These are phyloP conservation scores for Brachystomella parvula DNA, from an alignment of 1,140 invertebrate species.

Conservation along the genomic window DNA sequence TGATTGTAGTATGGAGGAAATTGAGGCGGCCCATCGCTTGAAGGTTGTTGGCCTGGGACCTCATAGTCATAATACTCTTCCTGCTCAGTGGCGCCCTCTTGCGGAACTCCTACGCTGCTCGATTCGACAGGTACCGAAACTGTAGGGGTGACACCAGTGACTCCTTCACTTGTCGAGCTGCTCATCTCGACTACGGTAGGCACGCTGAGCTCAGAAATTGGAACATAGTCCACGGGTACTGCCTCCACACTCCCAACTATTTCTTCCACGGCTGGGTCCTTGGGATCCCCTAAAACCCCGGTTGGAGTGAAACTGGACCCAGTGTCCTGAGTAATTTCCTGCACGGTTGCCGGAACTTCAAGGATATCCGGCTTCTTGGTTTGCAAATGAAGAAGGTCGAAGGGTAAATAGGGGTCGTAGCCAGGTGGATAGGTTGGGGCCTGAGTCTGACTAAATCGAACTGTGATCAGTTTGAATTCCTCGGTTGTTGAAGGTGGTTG, in stretches of 20 bases:
- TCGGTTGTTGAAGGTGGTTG: slow-evolving; percentile 16
- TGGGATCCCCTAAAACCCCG: background rate
- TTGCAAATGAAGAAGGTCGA: slow-evolving; percentile 33
- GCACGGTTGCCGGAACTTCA: background rate
- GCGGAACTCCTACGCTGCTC: background rate
- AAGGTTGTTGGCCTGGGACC: background rate
- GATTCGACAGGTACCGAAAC: background rate
- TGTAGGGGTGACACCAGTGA: background rate
- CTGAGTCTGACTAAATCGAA: background rate
- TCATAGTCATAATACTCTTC: slow-evolving; percentile 18
- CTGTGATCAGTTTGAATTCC: background rate
- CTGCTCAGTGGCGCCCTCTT: slow-evolving; percentile 4
- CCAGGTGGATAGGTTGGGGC: slow-evolving; percentile 9
- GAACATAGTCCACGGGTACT: slow-evolving; percentile 1
- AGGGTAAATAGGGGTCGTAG: slow-evolving; percentile 32
- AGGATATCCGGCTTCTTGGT: background rate
- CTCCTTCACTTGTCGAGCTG: too few species aligned
- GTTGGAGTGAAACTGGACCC: slow-evolving; percentile 7
- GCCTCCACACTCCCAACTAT: background rate
- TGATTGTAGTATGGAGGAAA: slow-evolving; percentile 3
- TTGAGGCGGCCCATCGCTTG: background rate
- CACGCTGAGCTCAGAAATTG: too few species aligned
- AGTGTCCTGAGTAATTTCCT: slow-evolving; percentile 1
- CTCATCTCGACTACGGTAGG: too few species aligned
- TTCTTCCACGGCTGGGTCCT: background rate